Evolutionary conservation across 2,888 invertebrate genomes (phyloP), one percentile per base, ranked within the genome.

Genomic region (Hyppa rectilinea): DNA sequence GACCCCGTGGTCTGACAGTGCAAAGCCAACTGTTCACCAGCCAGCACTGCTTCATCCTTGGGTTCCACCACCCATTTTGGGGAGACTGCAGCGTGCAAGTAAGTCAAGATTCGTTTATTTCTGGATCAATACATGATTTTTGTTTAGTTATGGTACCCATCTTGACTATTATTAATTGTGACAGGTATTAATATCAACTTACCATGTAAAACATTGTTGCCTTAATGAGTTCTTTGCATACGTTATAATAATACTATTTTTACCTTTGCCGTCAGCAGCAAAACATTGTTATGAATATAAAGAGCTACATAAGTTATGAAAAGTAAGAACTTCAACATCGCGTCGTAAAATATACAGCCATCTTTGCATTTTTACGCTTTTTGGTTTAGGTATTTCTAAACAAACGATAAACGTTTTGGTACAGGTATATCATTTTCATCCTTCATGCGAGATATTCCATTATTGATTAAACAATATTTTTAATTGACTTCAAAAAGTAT

Each of bases 1-100:
- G 98, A 98, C 47, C 98, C 98, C 63, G 97, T 97, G 14, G 98
- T 98, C 88, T 97, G 97, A 88, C 98, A 98, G 81, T 97, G 97
- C 80, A 98, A 93, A 7, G 96, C 95, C 68, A 97, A 96, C 4
- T 97, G 92, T 86, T 97, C 97, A 43, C 98, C 98, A 62, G 97
- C 97, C 81, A 98, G 96, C 58, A 97, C 97, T 66, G 97, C 97
- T 83, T 97, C 97, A 89, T 98, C 97, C 88, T 96, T 96, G 14
- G 97, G 97, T 88, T 98, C 97, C 86, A 97, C 93, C 68, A 97
- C 95, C 97, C 98, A 97, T 87, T 97, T 97, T 9, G 98, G 98
- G 29, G 98, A 98, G 79, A 98, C 98, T 98, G 94, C 91, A 90
- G 94, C 93, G 75, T 94, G 92, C 59, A 87, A 90, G 50, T 9